These are phyloP conservation scores for Emydura subglobosa DNA, from an alignment of 2,113 vertebrate species.

Conservation along the genomic window DNA sequence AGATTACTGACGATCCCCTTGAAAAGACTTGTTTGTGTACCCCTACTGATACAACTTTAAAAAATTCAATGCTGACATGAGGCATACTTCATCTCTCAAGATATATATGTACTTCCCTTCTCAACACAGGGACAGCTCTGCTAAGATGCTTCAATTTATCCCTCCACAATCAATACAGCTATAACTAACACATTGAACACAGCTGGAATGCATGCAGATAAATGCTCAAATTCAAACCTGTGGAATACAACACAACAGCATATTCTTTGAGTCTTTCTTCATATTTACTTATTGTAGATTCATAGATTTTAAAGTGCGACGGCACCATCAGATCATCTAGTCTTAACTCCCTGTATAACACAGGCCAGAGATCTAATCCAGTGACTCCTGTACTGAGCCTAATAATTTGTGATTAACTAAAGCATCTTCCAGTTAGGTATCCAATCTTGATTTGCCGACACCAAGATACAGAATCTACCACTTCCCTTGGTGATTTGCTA, in stretches of 20 bases:
- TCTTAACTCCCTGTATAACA: too few relatives aligned
- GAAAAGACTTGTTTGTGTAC: not conserved
- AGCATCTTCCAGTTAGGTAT: not conserved
- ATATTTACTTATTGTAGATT: not conserved
- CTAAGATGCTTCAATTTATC: not conserved
- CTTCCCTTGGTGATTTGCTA: not conserved
- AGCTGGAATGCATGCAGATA: not conserved
- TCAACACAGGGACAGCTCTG: not conserved
- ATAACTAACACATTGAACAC: not conserved
- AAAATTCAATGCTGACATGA: not conserved
- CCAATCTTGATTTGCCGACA: not conserved
- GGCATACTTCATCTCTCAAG: not conserved
- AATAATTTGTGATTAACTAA: not conserved
- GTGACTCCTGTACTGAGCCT: not conserved
- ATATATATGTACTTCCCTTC: not conserved
- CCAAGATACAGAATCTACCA: not conserved
- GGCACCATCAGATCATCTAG: too few relatives aligned
- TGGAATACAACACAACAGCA: not conserved
- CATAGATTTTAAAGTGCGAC: not conserved
- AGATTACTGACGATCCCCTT: not conserved
- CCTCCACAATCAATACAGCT: not conserved
- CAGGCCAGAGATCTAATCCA: too few relatives aligned
- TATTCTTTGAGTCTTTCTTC: not conserved
- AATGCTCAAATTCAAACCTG: not conserved
- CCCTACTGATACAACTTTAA: not conserved